Percentiles rank a stretch among this genome's conserved stretches.
Conservation (phyloP, 2,888 invertebrate species). For the Ecdyonurus torrentis region DNA sequence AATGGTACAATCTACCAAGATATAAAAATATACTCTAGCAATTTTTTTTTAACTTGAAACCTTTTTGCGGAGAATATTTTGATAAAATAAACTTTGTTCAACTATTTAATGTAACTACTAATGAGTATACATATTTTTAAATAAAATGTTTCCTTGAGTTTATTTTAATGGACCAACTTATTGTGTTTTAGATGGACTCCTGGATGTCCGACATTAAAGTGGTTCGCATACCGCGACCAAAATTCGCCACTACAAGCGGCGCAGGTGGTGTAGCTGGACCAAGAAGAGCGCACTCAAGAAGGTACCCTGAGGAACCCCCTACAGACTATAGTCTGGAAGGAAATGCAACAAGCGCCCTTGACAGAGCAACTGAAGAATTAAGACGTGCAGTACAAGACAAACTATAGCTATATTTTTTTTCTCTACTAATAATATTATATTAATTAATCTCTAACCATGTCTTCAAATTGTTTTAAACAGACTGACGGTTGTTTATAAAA, state of each 20-base stretch:
- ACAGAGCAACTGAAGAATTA: conserved; percentile 49
- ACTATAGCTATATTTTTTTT: conserved; percentile 35
- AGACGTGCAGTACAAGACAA: conserved; percentile 58
- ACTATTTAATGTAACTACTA: too few relatives aligned
- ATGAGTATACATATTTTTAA: too few relatives aligned
- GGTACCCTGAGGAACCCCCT: conserved; percentile 53
- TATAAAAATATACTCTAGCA: too few relatives aligned
- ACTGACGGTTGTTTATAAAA: too few relatives aligned
- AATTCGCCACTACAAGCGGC: conserved; percentile 35
- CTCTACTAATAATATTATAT: too few relatives aligned
- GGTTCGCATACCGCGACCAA: conserved; percentile 68
- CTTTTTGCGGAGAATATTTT: too few relatives aligned
- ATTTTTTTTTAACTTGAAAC: too few relatives aligned
- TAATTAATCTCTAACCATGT: too few relatives aligned
- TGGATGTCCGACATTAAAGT: conserved; percentile 72
- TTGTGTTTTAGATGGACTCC: conserved; percentile 46
- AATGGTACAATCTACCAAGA: too few relatives aligned
- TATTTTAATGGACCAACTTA: conserved; percentile 2
- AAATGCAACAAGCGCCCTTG: conserved; percentile 31
- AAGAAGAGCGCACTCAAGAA: conserved; percentile 21
- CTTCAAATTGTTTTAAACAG: too few relatives aligned
- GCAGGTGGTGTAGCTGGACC: neutral
- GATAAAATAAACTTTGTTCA: too few relatives aligned
- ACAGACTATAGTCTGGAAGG: conserved; percentile 51
- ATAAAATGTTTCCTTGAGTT: too few relatives aligned